These are phyloP conservation scores for Agriotes lineatus DNA, from an alignment of 2,888 invertebrate species.

Conservation along the genomic window DNA sequence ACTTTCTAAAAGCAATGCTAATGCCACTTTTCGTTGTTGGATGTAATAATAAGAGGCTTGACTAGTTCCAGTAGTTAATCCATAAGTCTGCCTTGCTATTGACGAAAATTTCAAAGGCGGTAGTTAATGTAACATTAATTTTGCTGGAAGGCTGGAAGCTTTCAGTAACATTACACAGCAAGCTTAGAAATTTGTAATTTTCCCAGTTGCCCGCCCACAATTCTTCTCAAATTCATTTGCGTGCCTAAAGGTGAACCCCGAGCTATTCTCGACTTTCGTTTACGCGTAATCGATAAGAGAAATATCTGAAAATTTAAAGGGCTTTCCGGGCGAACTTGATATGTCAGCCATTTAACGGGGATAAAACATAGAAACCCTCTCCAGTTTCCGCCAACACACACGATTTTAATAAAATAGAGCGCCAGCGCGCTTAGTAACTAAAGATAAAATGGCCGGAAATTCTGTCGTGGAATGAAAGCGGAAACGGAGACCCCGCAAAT, in stretches of 20 bases:
- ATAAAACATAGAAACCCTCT: constrained; percentile 4
- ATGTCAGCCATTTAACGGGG: constrained; percentile 10
- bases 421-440: constrained; percentile 1
- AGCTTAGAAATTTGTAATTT: no score
- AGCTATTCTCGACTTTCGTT: no score
- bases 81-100: no score
- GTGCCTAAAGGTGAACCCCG: no score
- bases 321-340: neutral
- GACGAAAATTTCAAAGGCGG: no score
- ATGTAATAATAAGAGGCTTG: no score
- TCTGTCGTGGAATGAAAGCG: neutral
- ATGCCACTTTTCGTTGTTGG: no score
- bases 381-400: constrained; percentile 9
- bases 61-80: no score
- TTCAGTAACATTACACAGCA: no score
- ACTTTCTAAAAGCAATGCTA: no score
- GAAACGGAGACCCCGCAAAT: neutral
- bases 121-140: no score
- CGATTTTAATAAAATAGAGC: constrained; percentile 10
- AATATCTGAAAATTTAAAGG: constrained; percentile 8
- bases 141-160: no score
- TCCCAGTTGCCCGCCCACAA: neutral
- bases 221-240: neutral
- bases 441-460: constrained; percentile 7
- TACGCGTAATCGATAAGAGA: neutral